Evolutionary conservation across 2,113 vertebrate species (phyloP).

Genomic region (Panthera leo): DNA sequence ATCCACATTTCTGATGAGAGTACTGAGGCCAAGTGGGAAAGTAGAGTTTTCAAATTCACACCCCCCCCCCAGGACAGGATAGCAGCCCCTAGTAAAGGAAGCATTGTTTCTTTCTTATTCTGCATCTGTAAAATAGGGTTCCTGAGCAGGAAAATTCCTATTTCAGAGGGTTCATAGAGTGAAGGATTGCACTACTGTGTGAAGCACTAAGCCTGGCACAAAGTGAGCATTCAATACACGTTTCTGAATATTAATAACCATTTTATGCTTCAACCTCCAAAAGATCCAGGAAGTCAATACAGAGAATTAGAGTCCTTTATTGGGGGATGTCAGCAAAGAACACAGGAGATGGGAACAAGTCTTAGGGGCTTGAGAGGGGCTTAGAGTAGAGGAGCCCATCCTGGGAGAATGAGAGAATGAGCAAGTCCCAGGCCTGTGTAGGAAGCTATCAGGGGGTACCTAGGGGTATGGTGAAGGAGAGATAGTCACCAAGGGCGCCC

Average conservation of each 20-base stretch:
- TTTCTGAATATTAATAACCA: conserved; percentile 11
- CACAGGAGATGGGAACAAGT: background rate
- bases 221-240: conserved; percentile 7
- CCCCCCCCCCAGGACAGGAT: background rate
- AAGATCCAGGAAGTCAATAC: conserved; percentile 59
- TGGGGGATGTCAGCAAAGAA: conserved; percentile 39
- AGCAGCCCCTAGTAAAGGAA: background rate
- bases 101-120: background rate
- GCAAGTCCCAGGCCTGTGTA: background rate
- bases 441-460: conserved; percentile 85
- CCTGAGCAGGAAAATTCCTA: background rate
- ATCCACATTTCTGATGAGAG: background rate
- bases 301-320: conserved; percentile 68
- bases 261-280: conserved; percentile 26
- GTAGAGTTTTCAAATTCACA: conserved; percentile 30
- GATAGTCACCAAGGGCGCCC: conserved; percentile 92
- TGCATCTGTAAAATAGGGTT: background rate
- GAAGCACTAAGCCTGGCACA: conserved; percentile 10
- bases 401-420: conserved; percentile 21
- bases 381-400: conserved; percentile 14
- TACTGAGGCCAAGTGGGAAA: background rate
- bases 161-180: background rate
- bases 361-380: conserved; percentile 7
- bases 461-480: conserved; percentile 94
- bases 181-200: background rate